Percentiles rank a stretch among this genome's conserved stretches.
phyloP scores from a whole-genome alignment of 2,888 invertebrate genomes.

The Dolomedes plantarius region DNA sequence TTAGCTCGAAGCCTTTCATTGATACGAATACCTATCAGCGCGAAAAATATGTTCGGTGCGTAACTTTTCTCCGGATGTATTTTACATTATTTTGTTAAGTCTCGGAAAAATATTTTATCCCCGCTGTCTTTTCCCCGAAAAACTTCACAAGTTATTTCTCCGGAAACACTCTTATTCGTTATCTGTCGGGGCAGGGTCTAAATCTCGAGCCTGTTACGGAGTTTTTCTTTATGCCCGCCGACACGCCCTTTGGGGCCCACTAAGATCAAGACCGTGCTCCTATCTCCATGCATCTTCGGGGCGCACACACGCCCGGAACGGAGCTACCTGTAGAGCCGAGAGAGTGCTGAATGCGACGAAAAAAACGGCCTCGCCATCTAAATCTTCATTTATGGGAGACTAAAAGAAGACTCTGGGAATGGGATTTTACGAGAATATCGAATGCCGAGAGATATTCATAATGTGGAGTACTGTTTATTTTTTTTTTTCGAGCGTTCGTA shows the following conservation, averaged over 20 bases:
- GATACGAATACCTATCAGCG: no score
- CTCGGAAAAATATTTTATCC: no score
- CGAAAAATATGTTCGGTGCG: no score
- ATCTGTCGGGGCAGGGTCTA: not conserved
- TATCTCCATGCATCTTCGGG: not conserved
- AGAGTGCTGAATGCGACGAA: not conserved
- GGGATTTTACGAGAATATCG: not conserved
- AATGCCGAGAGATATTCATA: not conserved
- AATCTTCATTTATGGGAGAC: not conserved
- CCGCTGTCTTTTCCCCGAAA: no score
- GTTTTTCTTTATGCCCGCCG: not conserved
- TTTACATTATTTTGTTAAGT: no score
- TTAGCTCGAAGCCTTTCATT: no score
- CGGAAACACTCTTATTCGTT: not conserved
- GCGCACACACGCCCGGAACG: not conserved
- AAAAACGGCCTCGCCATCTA: not conserved
- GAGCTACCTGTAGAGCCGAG: not conserved
- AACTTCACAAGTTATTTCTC: no score
- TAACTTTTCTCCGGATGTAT: no score
- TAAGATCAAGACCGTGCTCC: not conserved
- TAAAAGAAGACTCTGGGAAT: not conserved
- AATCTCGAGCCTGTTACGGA: not conserved
- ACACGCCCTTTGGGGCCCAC: not conserved
- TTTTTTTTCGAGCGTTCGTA: no score
- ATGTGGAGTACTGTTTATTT: no score